A percentile compares a stretch with the other conserved stretches of the same genome.
These are phyloP conservation scores for Creontiades dilutus DNA, from an alignment of 2,888 invertebrate genomes.

Conservation along the genomic window DNA sequence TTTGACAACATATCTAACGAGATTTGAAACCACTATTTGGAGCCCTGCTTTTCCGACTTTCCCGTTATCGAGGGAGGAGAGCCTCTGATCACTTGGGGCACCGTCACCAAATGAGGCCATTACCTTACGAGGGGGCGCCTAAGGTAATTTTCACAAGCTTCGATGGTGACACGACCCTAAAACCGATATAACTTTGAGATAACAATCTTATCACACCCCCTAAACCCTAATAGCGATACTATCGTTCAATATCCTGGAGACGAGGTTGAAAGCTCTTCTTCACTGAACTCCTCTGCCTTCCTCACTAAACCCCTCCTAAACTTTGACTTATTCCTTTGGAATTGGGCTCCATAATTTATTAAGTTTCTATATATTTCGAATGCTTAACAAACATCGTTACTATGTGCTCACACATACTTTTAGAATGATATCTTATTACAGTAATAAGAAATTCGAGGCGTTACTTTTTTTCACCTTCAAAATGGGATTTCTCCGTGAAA, in stretches of 20 bases:
- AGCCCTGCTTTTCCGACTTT: too few species aligned
- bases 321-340: not conserved
- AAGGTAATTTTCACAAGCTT: conserved; percentile 67
- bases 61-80: not conserved
- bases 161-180: conserved; percentile 68
- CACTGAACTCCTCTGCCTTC: not conserved
- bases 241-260: conserved; percentile 58
- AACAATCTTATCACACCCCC: conserved; percentile 68
- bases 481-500: too few species aligned
- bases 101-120: conserved; percentile 62
- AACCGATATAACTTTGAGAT: conserved; percentile 68
- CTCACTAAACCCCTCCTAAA: not conserved
- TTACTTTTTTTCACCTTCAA: too few species aligned
- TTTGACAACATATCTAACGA: too few species aligned
- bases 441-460: too few species aligned
- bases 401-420: too few species aligned
- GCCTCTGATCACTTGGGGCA: conserved; percentile 39
- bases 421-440: too few species aligned
- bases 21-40: too few species aligned
- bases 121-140: conserved; percentile 53
- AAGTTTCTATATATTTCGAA: too few species aligned
- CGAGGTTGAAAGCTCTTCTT: conserved; percentile 38
- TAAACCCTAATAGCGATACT: conserved; percentile 70
- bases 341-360: too few species aligned
- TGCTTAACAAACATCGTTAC: too few species aligned